phyloP scores from a whole-genome alignment of 1,140 invertebrate genomes.

The Aphidius ervi region DNA sequence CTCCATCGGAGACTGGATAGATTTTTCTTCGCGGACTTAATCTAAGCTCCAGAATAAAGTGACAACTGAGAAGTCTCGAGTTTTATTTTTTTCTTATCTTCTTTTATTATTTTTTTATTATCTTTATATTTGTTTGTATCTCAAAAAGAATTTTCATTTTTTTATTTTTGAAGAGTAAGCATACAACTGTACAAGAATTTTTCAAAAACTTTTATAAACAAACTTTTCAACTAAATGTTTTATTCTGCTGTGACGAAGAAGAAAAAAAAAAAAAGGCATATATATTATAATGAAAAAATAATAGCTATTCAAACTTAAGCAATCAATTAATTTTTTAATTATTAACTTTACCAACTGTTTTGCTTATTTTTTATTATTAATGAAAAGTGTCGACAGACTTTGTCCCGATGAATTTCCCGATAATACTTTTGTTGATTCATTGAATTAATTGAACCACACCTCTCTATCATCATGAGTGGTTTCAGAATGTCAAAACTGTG shows the following conservation, averaged over 20 bases:
- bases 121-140: not conserved
- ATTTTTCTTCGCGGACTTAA: slow-evolving; percentile 52
- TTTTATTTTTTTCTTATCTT: slow-evolving; percentile 9
- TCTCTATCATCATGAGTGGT: slow-evolving; percentile 17
- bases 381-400: slow-evolving; percentile 3
- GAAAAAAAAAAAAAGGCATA: not conserved
- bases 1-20: slow-evolving; percentile 33
- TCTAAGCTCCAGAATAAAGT: slow-evolving; percentile 50
- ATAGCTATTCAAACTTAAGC: not conserved
- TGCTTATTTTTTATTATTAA: not conserved
- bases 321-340: slow-evolving; percentile 2
- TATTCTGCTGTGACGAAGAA: not conserved
- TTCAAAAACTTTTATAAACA: slow-evolving; percentile 7
- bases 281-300: not conserved
- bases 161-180: slow-evolving; percentile 10
- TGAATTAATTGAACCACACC: slow-evolving; percentile 31
- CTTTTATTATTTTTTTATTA: slow-evolving; percentile 10
- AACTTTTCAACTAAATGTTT: slow-evolving; percentile 8
- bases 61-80: slow-evolving; percentile 35
- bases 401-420: not conserved
- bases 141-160: not conserved
- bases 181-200: slow-evolving; percentile 6
- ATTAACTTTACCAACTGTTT: no score
- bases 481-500: slow-evolving; percentile 9
- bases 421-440: slow-evolving; percentile 30